These are phyloP conservation scores for Drosophila quadrilineata DNA, from an alignment of 1,140 invertebrate genomes.

Conservation along the genomic window DNA sequence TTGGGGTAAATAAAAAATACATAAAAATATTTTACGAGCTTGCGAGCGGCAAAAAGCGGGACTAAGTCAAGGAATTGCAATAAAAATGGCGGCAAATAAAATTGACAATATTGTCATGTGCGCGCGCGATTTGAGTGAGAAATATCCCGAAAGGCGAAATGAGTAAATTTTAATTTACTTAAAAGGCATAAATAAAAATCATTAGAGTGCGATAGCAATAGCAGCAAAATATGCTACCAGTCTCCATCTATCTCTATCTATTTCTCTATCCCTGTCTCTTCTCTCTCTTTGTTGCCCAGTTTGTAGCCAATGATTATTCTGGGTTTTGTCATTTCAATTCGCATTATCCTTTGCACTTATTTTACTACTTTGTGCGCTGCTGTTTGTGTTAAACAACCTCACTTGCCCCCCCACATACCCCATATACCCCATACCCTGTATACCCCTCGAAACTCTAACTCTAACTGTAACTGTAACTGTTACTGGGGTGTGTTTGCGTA, in stretches of 20 bases:
- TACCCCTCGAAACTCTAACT: constrained; percentile 12
- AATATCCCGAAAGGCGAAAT: constrained; percentile 38
- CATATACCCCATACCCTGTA: neutral
- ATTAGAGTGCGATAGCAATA: constrained; percentile 7
- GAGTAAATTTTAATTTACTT: constrained; percentile 77
- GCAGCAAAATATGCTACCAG: neutral
- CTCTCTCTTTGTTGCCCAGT: constrained; percentile 10
- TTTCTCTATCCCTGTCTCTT: neutral
- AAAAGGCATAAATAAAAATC: constrained; percentile 68
- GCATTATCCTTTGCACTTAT: constrained; percentile 80
- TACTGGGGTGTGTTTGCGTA: constrained; percentile 62
- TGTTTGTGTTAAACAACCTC: constrained; percentile 33
- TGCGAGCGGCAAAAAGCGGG: constrained; percentile 23
- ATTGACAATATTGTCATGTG: constrained; percentile 78
- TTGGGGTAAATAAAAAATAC: constrained; percentile 75
- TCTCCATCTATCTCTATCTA: neutral
- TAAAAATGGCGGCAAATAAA: constrained; percentile 75
- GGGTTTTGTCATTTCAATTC: constrained; percentile 81
- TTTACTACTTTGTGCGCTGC: constrained; percentile 70
- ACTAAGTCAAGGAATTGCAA: constrained; percentile 59
- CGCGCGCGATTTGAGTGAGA: constrained; percentile 52
- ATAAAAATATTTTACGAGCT: constrained; percentile 79
- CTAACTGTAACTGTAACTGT: constrained; percentile 29
- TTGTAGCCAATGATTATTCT: constrained; percentile 78
- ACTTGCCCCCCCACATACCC: neutral